Evolutionary conservation across 2,113 vertebrate genomes (phyloP).

Genomic region (Silurus meridionalis): DNA sequence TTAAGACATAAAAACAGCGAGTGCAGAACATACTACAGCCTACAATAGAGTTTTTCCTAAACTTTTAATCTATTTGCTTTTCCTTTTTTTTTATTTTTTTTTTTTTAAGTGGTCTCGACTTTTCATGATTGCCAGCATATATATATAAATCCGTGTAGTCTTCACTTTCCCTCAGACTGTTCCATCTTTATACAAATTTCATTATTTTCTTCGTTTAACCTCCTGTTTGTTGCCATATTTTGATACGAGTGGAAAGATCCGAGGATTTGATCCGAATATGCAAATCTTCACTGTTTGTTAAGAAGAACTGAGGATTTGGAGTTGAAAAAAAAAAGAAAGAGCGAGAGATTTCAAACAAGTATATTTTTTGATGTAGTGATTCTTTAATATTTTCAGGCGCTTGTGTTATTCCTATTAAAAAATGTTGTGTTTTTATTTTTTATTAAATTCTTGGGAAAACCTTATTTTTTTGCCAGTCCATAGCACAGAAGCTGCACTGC

Average conservation of each 20-base stretch:
- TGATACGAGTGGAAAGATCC: conserved; percentile 15
- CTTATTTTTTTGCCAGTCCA: neutral
- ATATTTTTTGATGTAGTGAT: conserved; percentile 11
- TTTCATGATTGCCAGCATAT: neutral
- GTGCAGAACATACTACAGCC: neutral
- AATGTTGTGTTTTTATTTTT: conserved; percentile 9
- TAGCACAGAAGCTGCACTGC: neutral
- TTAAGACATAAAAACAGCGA: neutral
- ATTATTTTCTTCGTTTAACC: conserved; percentile 1
- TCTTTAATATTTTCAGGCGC: neutral
- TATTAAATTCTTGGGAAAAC: conserved; percentile 3
- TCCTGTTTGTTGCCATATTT: neutral
- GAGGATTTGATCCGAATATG: neutral
- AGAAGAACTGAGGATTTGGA: conserved; percentile 13
- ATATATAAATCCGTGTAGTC: neutral
- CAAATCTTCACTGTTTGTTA: conserved; percentile 25
- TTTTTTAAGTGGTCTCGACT: neutral
- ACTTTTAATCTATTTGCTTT: neutral
- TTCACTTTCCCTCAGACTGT: neutral
- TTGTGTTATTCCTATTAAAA: conserved; percentile 3
- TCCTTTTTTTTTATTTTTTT: neutral
- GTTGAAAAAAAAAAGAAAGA: conserved; percentile 15
- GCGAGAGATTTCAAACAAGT: neutral
- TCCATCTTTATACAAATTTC: neutral
- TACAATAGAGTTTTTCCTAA: neutral